phyloP scores from a whole-genome alignment of 1,140 invertebrate genomes.

The Wiebesia pumilae region DNA sequence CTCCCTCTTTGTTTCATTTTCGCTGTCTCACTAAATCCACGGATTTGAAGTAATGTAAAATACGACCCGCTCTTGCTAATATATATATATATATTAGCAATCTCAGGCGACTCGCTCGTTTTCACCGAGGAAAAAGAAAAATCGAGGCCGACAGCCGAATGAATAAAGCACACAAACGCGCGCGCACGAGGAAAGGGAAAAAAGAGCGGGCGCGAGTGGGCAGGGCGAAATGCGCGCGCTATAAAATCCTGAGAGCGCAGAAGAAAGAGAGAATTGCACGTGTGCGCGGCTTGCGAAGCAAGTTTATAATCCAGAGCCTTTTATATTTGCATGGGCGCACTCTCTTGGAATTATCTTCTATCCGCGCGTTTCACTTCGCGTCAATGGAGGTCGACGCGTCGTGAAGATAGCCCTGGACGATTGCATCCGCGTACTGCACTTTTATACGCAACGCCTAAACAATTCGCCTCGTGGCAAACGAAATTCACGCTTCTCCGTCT shows the following conservation, averaged over 20 bases:
- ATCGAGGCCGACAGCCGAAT: no score
- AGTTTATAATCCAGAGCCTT: slow-evolving; percentile 25
- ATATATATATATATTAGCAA: no score
- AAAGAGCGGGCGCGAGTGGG: neutral
- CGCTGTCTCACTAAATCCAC: no score
- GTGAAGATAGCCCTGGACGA: neutral
- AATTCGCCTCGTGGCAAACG: slow-evolving; percentile 8
- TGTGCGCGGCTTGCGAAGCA: neutral
- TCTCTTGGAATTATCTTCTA: slow-evolving; percentile 8
- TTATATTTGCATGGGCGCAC: slow-evolving; percentile 17
- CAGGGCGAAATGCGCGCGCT: neutral
- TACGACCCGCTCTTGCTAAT: no score
- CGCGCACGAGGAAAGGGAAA: neutral
- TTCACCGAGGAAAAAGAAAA: no score
- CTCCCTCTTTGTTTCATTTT: no score
- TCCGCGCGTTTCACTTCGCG: neutral
- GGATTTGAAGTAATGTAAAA: no score
- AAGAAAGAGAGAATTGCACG: neutral
- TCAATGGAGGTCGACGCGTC: neutral
- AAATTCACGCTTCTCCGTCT: slow-evolving; percentile 17
- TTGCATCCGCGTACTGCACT: neutral
- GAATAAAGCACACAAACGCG: neutral
- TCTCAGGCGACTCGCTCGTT: no score
- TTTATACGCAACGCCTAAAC: no score
- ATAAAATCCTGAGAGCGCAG: neutral